Percentiles rank a stretch among this genome's conserved stretches.
These are phyloP conservation scores for Idris sp. DNA, from an alignment of 1,140 invertebrate genomes.

Conservation along the genomic window DNA sequence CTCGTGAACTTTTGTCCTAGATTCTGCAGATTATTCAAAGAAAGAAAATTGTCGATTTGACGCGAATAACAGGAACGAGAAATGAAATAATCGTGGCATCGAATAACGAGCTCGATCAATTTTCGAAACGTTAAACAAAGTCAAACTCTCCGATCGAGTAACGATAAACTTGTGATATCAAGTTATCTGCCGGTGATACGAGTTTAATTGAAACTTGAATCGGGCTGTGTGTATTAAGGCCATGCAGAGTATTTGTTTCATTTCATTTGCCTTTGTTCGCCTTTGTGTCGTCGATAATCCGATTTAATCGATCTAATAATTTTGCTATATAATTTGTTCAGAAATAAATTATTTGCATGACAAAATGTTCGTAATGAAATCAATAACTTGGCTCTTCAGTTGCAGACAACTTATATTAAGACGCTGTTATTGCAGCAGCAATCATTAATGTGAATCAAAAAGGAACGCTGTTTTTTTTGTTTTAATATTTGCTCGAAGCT, in stretches of 20 bases:
- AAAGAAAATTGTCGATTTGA: slow-evolving; percentile 38
- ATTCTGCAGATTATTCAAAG: slow-evolving; percentile 24
- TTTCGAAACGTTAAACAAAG: slow-evolving; percentile 38
- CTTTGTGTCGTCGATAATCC: too few species aligned
- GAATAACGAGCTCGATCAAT: slow-evolving; percentile 29
- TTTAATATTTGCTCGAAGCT: slow-evolving; percentile 10
- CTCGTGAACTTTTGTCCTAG: slow-evolving; percentile 35
- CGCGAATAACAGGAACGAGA: neutral
- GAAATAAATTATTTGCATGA: too few species aligned
- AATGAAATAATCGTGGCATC: slow-evolving; percentile 22
- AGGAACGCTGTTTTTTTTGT: slow-evolving; percentile 4
- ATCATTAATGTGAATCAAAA: neutral
- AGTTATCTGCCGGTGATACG: slow-evolving; percentile 28
- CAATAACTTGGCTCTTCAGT: too few species aligned
- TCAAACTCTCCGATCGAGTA: slow-evolving; percentile 41
- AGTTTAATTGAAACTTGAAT: slow-evolving; percentile 37
- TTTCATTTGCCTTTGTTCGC: slow-evolving; percentile 16
- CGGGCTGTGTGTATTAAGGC: slow-evolving; percentile 15
- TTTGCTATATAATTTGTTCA: too few species aligned
- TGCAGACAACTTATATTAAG: too few species aligned
- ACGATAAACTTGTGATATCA: slow-evolving; percentile 27
- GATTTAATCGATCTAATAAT: too few species aligned
- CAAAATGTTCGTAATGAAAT: too few species aligned
- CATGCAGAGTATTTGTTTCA: slow-evolving; percentile 12
- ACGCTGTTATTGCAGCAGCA: too few species aligned